Base-by-base conservation (phyloP, 1,140 invertebrate species). In the Odontomachus brunneus region DNA sequence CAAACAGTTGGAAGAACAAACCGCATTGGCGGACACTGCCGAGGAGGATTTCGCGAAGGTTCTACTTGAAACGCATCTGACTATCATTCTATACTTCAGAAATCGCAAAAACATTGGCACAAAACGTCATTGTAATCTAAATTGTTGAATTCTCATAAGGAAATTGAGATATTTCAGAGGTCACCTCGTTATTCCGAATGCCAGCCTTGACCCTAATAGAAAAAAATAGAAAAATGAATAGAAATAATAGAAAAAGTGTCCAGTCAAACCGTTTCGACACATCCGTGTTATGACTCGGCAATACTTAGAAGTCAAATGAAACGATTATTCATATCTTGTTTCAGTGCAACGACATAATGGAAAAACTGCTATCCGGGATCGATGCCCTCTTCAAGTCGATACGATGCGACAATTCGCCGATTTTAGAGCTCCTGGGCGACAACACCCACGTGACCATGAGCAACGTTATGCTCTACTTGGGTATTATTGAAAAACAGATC, bases 401-500 rank as follows among this genome's bases (percentile, higher is more conserved):
- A 3, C 92, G 94, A 9, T 97, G 96, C 87, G 95, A 97, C 86
- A 95, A 95, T 76, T 95, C 96, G 1, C 96, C 97, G 0, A 95
- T 97, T 24, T 93, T 97, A 1, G 95, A 96, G 89, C 93, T 97
- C 14, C 91, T 97, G 2, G 96, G 96, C 86, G 92, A 96, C 15
- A 95, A 96, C 66, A 93, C 95, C 38, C 94, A 94, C 19, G 95
- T 97, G 24, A 97, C 96, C 14, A 94, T 95, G 65, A 95, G 96
- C 76, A 97, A 97, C 91, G 96, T 97, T 0, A 96, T 96, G 89
- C 94, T 97, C 2, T 97, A 96, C 89, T 95, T 97, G 86, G 96
- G 96, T 53, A 95, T 97, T 2, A 95, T 97, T 63, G 96, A 97
- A 83, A 96, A 96, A 88, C 92, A 92, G 9, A 94, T 95, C 11